Evolutionary conservation across 2,888 invertebrate genomes (phyloP).

Genomic region (Drosophila nigricruria): DNA sequence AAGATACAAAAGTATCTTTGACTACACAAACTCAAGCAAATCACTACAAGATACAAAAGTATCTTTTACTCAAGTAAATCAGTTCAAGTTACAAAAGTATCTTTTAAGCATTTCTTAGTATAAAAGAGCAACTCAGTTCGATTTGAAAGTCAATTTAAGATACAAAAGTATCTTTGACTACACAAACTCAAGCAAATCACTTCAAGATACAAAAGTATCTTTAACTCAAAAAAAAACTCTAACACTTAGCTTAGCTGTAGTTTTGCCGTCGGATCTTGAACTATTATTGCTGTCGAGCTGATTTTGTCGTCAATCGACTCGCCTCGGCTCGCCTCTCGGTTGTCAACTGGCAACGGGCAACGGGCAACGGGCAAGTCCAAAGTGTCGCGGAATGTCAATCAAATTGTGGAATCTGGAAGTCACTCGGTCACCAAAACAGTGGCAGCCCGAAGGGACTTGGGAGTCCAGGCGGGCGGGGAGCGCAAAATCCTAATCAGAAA

Average conservation of each 20-base stretch:
- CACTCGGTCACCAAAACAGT: conserved; percentile 41
- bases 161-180: not conserved
- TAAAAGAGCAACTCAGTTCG: too few species aligned
- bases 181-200: not conserved
- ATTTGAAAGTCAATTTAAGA: not conserved
- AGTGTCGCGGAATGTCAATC: conserved; percentile 53
- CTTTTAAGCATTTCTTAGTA: too few species aligned
- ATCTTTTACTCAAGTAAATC: not conserved
- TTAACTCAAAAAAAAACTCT: not conserved
- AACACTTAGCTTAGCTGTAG: not conserved
- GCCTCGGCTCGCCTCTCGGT: not conserved
- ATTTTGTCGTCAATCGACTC: conserved; percentile 21
- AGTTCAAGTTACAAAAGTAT: not conserved
- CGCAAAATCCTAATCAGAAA: conserved; percentile 62
- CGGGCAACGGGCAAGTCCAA: conserved; percentile 37
- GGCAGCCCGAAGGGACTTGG: not conserved
- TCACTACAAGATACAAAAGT: too few species aligned
- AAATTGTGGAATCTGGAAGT: conserved; percentile 37
- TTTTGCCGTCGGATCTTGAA: conserved; percentile 8
- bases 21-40: not conserved
- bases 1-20: conserved; percentile 5
- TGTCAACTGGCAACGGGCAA: conserved; percentile 1
- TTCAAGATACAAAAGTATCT: conserved; percentile 7
- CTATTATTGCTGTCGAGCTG: conserved; percentile 3
- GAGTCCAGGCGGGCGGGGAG: not conserved